These are phyloP conservation scores for Synergus umbraculus DNA, from an alignment of 2,888 invertebrate species.

Conservation along the genomic window DNA sequence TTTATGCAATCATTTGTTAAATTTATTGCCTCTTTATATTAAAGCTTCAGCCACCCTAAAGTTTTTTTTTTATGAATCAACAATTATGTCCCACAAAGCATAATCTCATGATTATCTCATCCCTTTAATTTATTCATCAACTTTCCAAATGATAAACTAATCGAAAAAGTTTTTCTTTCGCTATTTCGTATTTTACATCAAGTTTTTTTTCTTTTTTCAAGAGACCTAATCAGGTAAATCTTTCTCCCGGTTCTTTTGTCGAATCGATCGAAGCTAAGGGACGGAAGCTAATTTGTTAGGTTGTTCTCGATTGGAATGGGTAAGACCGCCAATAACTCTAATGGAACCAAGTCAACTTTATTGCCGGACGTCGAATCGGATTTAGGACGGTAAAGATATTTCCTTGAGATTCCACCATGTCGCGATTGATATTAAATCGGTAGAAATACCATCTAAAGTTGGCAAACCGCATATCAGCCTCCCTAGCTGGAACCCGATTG, in stretches of 20 bases:
- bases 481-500: not conserved
- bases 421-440: constrained; percentile 23
- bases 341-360: constrained; percentile 34
- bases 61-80: not conserved
- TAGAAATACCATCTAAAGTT: not conserved
- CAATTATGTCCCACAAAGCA: not conserved
- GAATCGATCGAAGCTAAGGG: constrained; percentile 7
- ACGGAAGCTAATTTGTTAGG: constrained; percentile 35
- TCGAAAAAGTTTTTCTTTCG: not conserved
- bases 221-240: constrained; percentile 1
- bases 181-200: not conserved
- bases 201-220: not conserved
- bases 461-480: not conserved
- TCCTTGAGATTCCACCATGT: not conserved
- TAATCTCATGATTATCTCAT: not conserved
- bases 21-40: not conserved
- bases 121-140: no score
- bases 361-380: constrained; percentile 11
- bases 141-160: not conserved
- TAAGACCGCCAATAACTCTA: constrained; percentile 35
- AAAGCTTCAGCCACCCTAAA: not conserved
- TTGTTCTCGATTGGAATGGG: constrained; percentile 11
- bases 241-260: constrained; percentile 4
- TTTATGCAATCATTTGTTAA: not conserved
- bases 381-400: constrained; percentile 13